phyloP scores from a whole-genome alignment of 2,113 vertebrate species.

The Dolichallabes microphthalmus region DNA sequence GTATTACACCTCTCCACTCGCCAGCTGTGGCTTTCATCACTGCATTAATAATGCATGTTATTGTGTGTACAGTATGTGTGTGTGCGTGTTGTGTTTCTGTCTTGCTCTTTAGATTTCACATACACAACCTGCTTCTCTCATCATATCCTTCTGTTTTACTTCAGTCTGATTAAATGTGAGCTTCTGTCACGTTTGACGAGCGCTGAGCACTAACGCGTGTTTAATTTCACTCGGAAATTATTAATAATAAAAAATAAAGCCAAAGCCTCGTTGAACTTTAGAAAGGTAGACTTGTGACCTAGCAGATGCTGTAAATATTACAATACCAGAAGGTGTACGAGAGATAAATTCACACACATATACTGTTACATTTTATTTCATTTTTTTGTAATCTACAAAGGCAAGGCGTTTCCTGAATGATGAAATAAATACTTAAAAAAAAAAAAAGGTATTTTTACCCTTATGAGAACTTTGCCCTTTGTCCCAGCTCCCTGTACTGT shows the following conservation, averaged over 20 bases:
- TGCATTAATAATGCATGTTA: conserved; percentile 33
- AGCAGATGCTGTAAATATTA: neutral
- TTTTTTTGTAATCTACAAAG: neutral
- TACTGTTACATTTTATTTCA: no score
- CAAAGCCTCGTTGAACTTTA: neutral
- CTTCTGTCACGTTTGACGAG: neutral
- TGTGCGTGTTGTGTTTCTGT: neutral
- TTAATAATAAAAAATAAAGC: neutral
- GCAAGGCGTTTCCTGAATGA: neutral
- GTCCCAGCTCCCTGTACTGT: conserved; percentile 13
- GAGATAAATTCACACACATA: neutral
- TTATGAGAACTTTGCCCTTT: neutral
- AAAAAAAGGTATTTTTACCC: neutral
- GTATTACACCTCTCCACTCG: conserved; percentile 33
- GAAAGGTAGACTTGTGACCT: neutral
- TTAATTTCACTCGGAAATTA: neutral
- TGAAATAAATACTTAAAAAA: neutral
- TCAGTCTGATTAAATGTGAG: neutral
- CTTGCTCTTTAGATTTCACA: neutral
- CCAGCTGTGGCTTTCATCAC: conserved; percentile 46
- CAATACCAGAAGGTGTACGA: neutral
- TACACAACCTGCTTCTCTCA: conserved; percentile 10
- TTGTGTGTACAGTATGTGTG: conserved; percentile 1
- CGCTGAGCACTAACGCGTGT: neutral
- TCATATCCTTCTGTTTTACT: conserved; percentile 22